Base-by-base conservation (phyloP, 1,140 invertebrate species). In the Phymorhynchus buccinoides region DNA sequence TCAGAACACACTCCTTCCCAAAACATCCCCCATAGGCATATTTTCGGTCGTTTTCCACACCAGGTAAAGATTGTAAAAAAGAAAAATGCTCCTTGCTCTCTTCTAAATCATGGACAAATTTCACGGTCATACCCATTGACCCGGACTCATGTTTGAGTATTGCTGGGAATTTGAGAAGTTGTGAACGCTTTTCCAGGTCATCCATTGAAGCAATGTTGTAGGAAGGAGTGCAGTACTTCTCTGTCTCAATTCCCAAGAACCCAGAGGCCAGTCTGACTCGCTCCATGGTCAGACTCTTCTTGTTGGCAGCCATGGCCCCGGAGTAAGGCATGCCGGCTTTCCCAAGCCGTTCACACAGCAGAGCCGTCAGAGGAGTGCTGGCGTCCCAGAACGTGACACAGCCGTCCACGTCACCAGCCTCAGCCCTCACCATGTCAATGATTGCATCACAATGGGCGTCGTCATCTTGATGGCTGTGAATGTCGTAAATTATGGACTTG, bases 141-240 rank as follows among this genome's bases (percentile, higher is more conserved):
- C 85, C 85, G 37, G 83, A 79, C 48, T 88, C 87, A 39, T 79
- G 56, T 35, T 88, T 88, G 18, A 86, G 44, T 2, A 88, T 68
- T 1, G 82, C 83, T 9, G 87, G 87, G 37, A 84, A 52, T 41
- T 79, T 68, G 14, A 84, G n/a, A 22, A 62, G 22, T 0, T 75
- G 18, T 0, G 80, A 39, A 9, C 71, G 62, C 6, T 77, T 52
- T 12, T 75, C 32, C n/a, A 88, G 27, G 42, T 86, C 66, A 1
- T 3, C 4, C 7, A 80, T 68, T n/a, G 35, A 30, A 9, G 41
- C 52, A 1, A 88, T 79, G 9, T 6, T 35, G 18, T 22, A n/a
- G 27, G 4, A 32, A 12, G 62, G 81, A n/a, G 9, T 80, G 14
- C 80, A 35, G 68, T 86, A 88, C 32, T n/a, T 71, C 66, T 12